Evolutionary conservation across 2,797 vertebrate genomes (phyloP).

Genomic region (Cyclura pinguis): DNA sequence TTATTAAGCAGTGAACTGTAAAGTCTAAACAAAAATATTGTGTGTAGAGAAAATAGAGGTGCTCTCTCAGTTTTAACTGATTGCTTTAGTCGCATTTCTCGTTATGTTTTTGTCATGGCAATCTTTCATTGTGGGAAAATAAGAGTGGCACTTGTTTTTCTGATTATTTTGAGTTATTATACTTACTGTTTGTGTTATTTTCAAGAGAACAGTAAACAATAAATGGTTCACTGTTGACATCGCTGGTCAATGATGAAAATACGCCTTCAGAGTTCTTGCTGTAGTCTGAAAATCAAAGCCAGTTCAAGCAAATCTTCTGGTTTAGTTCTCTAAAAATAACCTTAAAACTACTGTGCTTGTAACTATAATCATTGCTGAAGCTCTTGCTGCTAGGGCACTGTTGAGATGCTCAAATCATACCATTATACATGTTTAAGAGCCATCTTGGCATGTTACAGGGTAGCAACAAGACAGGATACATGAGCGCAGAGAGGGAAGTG

Average conservation of each 20-base stretch:
- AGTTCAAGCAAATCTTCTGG: neutral
- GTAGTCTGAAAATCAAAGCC: conserved; percentile 2
- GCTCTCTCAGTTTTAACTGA: neutral
- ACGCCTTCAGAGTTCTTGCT: conserved; percentile 13
- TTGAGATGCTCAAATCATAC: neutral
- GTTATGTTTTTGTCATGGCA: neutral
- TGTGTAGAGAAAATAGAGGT: neutral
- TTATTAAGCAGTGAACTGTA: neutral
- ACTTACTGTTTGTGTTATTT: neutral
- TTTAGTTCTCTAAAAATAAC: conserved; percentile 32
- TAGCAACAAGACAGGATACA: neutral
- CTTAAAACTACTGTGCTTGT: neutral
- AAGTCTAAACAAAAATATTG: too few species aligned
- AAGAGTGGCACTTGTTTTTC: neutral
- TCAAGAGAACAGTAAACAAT: conserved; percentile 6
- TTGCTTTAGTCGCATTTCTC: neutral
- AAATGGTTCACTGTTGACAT: neutral
- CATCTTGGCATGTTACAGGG: neutral
- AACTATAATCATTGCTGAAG: conserved; percentile 16
- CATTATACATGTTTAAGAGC: neutral
- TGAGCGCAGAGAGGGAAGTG: neutral
- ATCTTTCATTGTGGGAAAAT: neutral
- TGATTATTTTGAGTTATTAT: neutral
- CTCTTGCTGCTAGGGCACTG: neutral
- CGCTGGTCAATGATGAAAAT: neutral